Evolutionary conservation across 2,113 vertebrate genomes (phyloP).

Genomic region (Psammodynastes pulverulentus): DNA sequence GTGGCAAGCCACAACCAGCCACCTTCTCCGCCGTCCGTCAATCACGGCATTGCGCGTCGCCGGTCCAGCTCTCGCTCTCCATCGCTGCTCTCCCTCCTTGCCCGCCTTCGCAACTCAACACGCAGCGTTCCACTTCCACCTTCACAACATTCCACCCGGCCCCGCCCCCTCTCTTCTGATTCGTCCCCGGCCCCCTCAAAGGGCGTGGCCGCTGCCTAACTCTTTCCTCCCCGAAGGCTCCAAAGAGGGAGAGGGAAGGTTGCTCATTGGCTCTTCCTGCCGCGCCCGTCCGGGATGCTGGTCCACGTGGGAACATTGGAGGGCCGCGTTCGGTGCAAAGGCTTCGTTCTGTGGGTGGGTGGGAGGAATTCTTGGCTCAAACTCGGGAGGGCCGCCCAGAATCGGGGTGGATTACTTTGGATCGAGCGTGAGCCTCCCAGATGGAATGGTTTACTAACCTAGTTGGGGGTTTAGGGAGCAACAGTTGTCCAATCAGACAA

Average conservation of each 20-base stretch:
- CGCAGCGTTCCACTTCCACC: neutral
- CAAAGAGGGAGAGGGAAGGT: rapidly evolving
- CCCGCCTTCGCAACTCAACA: conserved; percentile 4
- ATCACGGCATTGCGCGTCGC: neutral
- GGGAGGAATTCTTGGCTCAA: too few species aligned
- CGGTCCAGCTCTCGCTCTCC: neutral
- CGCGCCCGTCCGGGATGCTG: neutral
- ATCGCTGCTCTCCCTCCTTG: neutral
- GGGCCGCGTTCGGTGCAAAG: neutral
- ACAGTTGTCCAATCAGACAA: neutral
- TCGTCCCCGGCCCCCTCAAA: neutral
- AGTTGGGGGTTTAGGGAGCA: neutral
- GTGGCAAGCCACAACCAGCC: neutral
- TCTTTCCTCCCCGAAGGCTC: conserved; percentile 24
- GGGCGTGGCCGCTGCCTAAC: conserved; percentile 54
- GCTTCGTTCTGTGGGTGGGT: neutral
- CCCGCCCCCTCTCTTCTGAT: conserved; percentile 48
- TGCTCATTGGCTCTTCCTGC: neutral
- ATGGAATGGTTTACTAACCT: neutral
- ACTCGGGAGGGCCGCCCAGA: too few species aligned
- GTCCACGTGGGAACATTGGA: neutral
- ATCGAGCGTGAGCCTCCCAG: neutral
- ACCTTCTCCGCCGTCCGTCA: neutral
- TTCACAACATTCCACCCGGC: conserved; percentile 21
- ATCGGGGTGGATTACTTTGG: neutral